phyloP scores from a whole-genome alignment of 2,888 invertebrate genomes.

The Strigamia crassipes region DNA sequence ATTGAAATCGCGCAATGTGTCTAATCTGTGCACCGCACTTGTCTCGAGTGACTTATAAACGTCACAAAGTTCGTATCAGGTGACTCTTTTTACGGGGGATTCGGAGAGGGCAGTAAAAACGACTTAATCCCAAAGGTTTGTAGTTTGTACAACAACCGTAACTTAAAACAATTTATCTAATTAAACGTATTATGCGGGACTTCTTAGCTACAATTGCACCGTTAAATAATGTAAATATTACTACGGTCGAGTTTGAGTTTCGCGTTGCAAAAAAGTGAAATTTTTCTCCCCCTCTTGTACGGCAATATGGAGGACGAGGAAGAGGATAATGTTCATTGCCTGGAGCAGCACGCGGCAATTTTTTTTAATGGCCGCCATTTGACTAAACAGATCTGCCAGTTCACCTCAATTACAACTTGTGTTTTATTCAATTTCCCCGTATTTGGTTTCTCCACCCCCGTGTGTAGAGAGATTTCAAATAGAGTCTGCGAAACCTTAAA shows the following conservation, averaged over 20 bases:
- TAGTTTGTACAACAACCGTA: neutral
- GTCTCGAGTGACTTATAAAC: slow-evolving; percentile 35
- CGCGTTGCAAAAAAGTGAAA: neutral
- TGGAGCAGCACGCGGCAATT: slow-evolving; percentile 41
- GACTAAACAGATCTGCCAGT: slow-evolving; percentile 42
- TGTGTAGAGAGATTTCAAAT: neutral
- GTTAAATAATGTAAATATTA: neutral
- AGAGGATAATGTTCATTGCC: slow-evolving; percentile 42
- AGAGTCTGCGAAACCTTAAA: neutral
- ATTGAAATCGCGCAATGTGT: neutral
- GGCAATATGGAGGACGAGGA: slow-evolving; percentile 32
- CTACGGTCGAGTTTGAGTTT: neutral
- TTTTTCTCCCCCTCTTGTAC: neutral
- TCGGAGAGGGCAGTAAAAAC: neutral
- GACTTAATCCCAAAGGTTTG: neutral
- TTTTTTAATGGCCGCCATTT: slow-evolving; percentile 36
- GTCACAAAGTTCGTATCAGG: slow-evolving; percentile 10
- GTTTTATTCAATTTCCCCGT: slow-evolving; percentile 19
- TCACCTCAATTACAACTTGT: slow-evolving; percentile 40
- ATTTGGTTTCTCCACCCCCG: neutral
- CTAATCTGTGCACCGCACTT: slow-evolving; percentile 1
- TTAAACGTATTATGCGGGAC: neutral
- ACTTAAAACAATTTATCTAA: neutral
- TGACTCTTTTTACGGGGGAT: neutral
- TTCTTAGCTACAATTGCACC: neutral